Conservation (phyloP, 2,888 invertebrate genomes). For the Polymixis lichenea region DNA sequence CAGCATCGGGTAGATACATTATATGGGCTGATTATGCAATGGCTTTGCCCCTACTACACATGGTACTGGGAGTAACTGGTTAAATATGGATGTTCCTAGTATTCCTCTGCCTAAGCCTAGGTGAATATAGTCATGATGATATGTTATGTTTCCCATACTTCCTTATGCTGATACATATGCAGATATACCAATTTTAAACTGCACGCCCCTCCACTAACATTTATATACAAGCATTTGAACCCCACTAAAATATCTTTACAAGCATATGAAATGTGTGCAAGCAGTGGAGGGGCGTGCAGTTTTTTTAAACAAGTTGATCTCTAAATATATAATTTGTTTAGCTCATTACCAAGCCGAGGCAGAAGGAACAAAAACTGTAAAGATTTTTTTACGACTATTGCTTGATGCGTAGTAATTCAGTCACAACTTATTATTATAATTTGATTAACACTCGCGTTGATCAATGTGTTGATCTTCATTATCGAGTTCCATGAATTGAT, state of each 20-base stretch:
- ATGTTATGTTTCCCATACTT: not conserved
- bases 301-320: too few relatives aligned
- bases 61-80: not conserved
- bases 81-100: not conserved
- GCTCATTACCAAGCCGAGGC: slow-evolving; percentile 2
- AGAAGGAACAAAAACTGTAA: not conserved
- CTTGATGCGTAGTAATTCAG: slow-evolving; percentile 16
- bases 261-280: too few relatives aligned
- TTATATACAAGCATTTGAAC: too few relatives aligned
- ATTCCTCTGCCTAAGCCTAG: not conserved
- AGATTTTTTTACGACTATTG: not conserved
- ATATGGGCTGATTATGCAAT: not conserved
- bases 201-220: too few relatives aligned
- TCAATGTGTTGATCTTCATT: slow-evolving; percentile 19
- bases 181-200: too few relatives aligned
- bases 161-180: not conserved
- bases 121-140: not conserved
- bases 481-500: slow-evolving; percentile 31
- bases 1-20: too few relatives aligned
- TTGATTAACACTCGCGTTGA: slow-evolving; percentile 4
- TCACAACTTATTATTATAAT: slow-evolving; percentile 2
- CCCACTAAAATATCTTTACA: too few relatives aligned
- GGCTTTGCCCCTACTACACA: not conserved
- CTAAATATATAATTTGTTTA: too few relatives aligned
- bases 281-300: too few relatives aligned